A percentile compares a stretch with the other conserved stretches of the same genome.
Conservation (phyloP, 2,113 vertebrate genomes). For the Platysternon megacephalum region DNA sequence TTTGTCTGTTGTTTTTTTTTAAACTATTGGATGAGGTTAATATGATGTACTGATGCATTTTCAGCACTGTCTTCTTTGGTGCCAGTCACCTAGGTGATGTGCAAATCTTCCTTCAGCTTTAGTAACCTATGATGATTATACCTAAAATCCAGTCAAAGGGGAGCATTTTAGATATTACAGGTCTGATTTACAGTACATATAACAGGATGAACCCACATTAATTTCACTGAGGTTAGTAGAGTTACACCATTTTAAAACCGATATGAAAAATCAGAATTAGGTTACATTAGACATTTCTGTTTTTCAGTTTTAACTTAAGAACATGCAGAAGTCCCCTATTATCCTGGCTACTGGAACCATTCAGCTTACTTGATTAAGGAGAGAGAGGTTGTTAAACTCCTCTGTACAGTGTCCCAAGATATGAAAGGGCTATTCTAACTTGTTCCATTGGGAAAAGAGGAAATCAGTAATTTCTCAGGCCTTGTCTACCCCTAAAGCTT, state of each 20-base stretch:
- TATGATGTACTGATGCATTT: not conserved
- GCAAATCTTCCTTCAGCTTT: not conserved
- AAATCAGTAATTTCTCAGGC: not conserved
- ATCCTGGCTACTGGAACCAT: not conserved
- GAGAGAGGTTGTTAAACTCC: not conserved
- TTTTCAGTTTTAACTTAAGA: not conserved
- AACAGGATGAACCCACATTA: not conserved
- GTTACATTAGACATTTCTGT: not conserved
- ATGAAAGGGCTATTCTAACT: not conserved
- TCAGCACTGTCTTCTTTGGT: not conserved
- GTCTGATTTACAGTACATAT: not conserved
- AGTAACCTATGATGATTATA: not conserved
- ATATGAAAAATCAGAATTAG: not conserved
- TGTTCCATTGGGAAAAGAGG: not conserved
- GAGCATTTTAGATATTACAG: not conserved
- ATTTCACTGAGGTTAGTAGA: not conserved
- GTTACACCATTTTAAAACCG: not conserved
- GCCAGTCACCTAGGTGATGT: not conserved
- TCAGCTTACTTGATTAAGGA: not conserved
- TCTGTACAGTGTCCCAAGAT: not conserved
- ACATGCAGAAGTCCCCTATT: not conserved
- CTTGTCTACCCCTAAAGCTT: not conserved
- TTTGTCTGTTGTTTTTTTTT: not conserved
- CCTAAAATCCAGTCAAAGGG: not conserved
- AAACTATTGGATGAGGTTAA: not conserved